Base-by-base conservation (phyloP, 2,797 vertebrate genomes). In the Peromyscus attwateri region DNA sequence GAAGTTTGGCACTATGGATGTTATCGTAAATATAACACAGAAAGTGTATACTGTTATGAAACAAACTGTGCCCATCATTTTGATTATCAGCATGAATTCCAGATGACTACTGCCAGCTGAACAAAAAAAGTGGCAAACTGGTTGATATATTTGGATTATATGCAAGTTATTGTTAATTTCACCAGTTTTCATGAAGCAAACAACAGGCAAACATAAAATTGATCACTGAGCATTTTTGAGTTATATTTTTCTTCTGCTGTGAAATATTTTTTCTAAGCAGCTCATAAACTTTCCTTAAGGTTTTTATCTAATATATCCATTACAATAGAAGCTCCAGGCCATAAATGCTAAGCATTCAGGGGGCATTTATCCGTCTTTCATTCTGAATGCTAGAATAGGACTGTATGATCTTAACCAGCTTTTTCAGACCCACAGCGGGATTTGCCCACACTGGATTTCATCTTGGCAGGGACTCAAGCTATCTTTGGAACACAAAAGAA, bases 331-430 rank as follows among this genome's bases (percentile, higher is more conserved):
- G 75, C 4, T 1, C 16, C 52, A 7, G 2, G 0, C 5, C 17
- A 71, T 55, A 27, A 23, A n/a, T 82, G 4, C 17, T 57, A 3
- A 3, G 6, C 14, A 81, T 12, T 34, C 21, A 64, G 34, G 68
- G 68, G 68, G n/a, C 3, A 2, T 46, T 73, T 46, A 16, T 13
- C 7, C 6, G 1, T 46, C 3, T 6, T 70, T 0, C 34, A 3
- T 46, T 49, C 9, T 88, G 31, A 34, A 17, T 34, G 49, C 14
- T n/a, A 6, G 0, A 29, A 12, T 7, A 52, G 23, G 34, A 16
- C 21, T 0, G 23, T 23, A 55, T 21, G 23, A 23, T 64, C 34
- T 49, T 25, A 14, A 60, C 23, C 19, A 12, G 0, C 37, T 10
- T 73, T 82, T 29, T 46, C 6, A 66, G 34, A 66, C 12, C 55